Base-by-base conservation (phyloP, 2,113 vertebrate genomes). In the Myrmecobius fasciatus region DNA sequence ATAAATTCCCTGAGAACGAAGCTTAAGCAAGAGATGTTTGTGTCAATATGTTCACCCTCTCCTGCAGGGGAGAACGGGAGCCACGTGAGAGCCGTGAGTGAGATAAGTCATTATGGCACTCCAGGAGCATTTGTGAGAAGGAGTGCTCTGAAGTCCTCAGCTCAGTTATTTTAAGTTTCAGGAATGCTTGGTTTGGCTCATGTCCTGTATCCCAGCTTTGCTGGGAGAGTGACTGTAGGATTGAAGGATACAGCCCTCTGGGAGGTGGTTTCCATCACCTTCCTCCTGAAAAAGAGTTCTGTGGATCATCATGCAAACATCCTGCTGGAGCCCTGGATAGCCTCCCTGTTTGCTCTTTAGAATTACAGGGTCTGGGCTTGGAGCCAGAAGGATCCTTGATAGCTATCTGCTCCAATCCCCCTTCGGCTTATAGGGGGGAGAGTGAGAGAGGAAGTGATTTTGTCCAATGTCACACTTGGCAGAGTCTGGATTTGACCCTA, bases 121-220 rank as follows among this genome's bases (percentile, higher is more conserved):
- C 56, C 56, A 11, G 5, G 25, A 93, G 53, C 36, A 24, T 93
- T 89, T 93, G 89, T 60, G 11, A 36, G 2, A 88, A 89, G 94
- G 94, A 94, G 43, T 47, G 48, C 92, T 83, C 91, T 25, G 31
- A 53, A 90, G 3, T 22, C 52, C n/a, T 0, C 25, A 60, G 91
- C 91, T 56, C 48, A 89, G 93, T 56, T 96, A 89, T 96, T 96
- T 95, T 97, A 95, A 83, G 91, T 92, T 90, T 89, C 20, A 43
- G 54, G 95, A 93, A 89, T 93, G n/a, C 0, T 10, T 47, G 26
- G 89, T 60, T 60, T 60, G 54, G 26, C 54, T 60, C 49, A 1
- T 53, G 48, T 91, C 88, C 91, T 90, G 89, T 88, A 88, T 95
- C 46, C 91, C 47, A 52, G 94, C 31, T 90, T 94, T 0, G 4